Evolutionary conservation across 2,797 vertebrate genomes (phyloP).

Genomic region (Sebastolobus alascanus): DNA sequence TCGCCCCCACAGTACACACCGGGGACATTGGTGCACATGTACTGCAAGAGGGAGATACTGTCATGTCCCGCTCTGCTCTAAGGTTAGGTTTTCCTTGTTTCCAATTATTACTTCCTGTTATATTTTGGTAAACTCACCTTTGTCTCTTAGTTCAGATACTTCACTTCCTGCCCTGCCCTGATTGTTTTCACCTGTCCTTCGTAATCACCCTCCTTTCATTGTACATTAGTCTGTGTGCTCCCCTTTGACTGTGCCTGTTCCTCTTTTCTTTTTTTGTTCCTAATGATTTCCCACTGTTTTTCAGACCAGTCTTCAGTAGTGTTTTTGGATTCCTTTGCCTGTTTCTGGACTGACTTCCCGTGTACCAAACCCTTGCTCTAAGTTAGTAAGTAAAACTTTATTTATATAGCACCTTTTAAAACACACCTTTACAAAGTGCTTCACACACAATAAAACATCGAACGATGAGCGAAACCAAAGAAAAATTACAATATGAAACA

Average conservation of each 20-base stretch:
- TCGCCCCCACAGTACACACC: slow-evolving; percentile 89
- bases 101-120: background rate
- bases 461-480: too few species aligned
- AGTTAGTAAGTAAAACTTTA: too few species aligned
- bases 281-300: background rate
- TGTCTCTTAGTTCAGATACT: background rate
- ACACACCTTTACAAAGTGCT: too few species aligned
- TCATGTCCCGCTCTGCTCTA: background rate
- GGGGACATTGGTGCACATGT: slow-evolving; percentile 86
- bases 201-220: background rate
- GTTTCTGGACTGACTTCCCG: background rate
- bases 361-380: background rate
- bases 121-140: background rate
- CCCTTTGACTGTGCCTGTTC: background rate
- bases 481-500: too few species aligned
- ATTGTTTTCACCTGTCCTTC: background rate
- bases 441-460: too few species aligned
- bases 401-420: too few species aligned
- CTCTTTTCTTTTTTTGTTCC: background rate
- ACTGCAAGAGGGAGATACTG: slow-evolving; percentile 68
- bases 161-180: background rate
- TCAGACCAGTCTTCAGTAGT: background rate
- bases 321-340: background rate
- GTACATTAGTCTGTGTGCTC: background rate
- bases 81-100: background rate